A percentile compares a stretch with the other conserved stretches of the same genome.
Conservation (phyloP, 92 coral and sea anemone species). For the Palythoa caribaeorum region DNA sequence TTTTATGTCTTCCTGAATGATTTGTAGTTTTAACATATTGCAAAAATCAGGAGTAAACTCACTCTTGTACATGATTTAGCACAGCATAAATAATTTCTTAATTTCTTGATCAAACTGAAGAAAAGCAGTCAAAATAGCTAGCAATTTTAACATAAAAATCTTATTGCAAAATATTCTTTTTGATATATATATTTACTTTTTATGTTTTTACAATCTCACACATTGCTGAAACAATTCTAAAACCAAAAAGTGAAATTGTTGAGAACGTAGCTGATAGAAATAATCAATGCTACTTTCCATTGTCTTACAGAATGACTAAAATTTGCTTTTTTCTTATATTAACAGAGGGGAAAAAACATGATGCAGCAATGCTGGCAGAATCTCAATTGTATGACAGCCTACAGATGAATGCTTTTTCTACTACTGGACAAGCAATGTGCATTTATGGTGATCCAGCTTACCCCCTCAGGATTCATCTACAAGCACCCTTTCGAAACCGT, state of each 20-base stretch:
- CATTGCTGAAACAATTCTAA: background rate
- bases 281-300: background rate
- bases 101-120: conserved; percentile 22
- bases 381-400: conserved; percentile 20
- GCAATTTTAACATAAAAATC: background rate
- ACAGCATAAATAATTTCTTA: conserved; percentile 1
- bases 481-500: background rate
- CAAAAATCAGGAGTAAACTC: conserved; percentile 20
- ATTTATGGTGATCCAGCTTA: background rate
- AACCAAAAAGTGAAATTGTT: conserved; percentile 16
- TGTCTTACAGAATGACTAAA: conserved; percentile 8
- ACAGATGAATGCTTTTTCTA: conserved; percentile 19
- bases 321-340: background rate
- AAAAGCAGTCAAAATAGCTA: conserved; percentile 17
- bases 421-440: conserved; percentile 18
- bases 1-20: background rate
- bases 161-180: conserved; percentile 6
- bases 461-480: background rate
- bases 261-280: conserved; percentile 5
- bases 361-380: conserved; percentile 25
- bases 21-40: conserved; percentile 10
- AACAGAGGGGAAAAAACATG: conserved; percentile 11
- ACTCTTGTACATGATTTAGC: conserved; percentile 15
- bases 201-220: background rate
- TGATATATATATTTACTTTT: conserved; percentile 8